Percentiles rank a stretch among this genome's conserved stretches.
phyloP scores from a whole-genome alignment of 2,888 invertebrate species.

The Eumacrocentrus americanus region DNA sequence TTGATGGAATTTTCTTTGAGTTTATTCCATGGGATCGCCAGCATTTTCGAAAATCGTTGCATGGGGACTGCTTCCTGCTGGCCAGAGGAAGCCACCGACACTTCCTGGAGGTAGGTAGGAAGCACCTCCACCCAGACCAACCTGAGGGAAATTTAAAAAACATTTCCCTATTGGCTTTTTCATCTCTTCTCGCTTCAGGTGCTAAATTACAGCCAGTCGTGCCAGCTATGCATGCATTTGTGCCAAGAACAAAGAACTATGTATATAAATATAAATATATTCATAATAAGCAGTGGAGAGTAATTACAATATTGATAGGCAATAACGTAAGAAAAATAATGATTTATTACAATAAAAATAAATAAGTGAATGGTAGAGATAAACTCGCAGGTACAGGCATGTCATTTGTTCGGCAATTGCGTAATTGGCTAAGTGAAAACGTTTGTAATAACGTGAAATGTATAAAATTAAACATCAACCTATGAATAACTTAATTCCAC shows the following conservation, averaged over 20 bases:
- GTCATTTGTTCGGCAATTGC: background rate
- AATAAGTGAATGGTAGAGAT: conserved; percentile 47
- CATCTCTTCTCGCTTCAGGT: background rate
- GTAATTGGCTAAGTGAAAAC: background rate
- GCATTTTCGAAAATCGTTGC: conserved; percentile 58
- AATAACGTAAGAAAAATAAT: conserved; percentile 33
- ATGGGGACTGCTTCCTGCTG: conserved; percentile 55
- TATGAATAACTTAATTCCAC: background rate
- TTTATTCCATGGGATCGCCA: conserved; percentile 58
- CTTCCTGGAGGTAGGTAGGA: conserved; percentile 58
- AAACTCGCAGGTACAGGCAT: conserved; percentile 45
- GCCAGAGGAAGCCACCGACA: conserved; percentile 57
- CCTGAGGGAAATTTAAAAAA: conserved; percentile 41
- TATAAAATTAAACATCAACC: background rate
- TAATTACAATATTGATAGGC: conserved; percentile 20
- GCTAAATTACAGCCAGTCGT: background rate
- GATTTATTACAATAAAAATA: conserved; percentile 37
- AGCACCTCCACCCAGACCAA: conserved; percentile 56
- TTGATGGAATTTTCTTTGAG: background rate
- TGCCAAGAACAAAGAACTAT: background rate
- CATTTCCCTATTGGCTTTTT: conserved; percentile 11
- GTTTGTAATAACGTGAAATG: background rate
- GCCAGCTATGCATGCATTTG: conserved; percentile 2
- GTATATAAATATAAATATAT: conserved; percentile 1
- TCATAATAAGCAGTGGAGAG: conserved; percentile 24